Evolutionary conservation across 2,888 invertebrate genomes (phyloP).

Genomic region (Rapana venosa): DNA sequence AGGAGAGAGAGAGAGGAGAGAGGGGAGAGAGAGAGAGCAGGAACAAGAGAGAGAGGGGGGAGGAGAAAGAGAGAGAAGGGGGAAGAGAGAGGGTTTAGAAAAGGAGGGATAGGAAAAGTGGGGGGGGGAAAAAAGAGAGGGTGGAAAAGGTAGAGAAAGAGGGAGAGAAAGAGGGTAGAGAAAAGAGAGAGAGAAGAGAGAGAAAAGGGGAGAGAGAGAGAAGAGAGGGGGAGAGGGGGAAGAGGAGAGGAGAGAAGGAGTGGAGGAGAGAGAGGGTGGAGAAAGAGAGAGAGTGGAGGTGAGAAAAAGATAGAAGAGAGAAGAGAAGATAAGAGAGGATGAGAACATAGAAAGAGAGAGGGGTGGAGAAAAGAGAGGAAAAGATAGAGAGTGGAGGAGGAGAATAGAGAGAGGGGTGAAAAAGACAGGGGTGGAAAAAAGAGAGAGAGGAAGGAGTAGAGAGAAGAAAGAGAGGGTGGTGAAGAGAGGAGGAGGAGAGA

Average conservation of each 20-base stretch:
- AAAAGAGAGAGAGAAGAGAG: background rate
- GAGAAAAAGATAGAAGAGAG: background rate
- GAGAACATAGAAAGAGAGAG: background rate
- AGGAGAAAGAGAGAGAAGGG: background rate
- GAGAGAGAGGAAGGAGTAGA: background rate
- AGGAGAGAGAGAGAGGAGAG: background rate
- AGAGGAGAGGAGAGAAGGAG: background rate
- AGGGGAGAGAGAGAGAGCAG: background rate
- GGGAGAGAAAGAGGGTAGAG: background rate
- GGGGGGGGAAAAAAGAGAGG: too few species aligned
- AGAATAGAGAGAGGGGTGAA: background rate
- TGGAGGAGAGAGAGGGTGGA: background rate
- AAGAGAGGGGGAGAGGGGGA: background rate
- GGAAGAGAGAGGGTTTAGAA: background rate
- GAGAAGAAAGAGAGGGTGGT: background rate
- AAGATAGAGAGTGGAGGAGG: background rate
- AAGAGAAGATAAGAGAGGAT: background rate
- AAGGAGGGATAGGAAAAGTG: too few species aligned
- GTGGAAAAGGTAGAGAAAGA: background rate
- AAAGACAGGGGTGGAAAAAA: background rate
- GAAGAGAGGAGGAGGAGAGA: too few species aligned
- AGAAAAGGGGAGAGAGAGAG: background rate
- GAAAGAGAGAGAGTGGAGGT: background rate
- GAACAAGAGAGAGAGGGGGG: background rate
- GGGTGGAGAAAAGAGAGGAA: background rate